phyloP scores from a whole-genome alignment of 2,797 vertebrate genomes.

The Siniperca undulata region DNA sequence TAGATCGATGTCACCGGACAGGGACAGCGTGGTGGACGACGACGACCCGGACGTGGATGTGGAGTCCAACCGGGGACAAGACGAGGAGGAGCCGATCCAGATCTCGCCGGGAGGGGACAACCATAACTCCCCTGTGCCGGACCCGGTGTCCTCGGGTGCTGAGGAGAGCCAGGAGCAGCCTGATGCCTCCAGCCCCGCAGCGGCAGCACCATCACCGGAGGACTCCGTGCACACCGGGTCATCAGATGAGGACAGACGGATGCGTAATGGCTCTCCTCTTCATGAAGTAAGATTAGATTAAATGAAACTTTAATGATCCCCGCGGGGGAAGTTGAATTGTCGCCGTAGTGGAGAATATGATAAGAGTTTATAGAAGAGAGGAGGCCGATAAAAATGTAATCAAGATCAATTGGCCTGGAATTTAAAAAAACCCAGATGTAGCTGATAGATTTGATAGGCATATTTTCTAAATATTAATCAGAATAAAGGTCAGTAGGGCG shows the following conservation, averaged over 20 bases:
- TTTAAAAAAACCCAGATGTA: neutral
- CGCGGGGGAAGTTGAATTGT: conserved; percentile 33
- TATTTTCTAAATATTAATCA: neutral
- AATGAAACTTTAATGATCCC: conserved; percentile 68
- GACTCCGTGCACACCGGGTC: conserved; percentile 67
- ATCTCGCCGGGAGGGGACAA: conserved; percentile 78
- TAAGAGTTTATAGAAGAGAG: conserved; percentile 34
- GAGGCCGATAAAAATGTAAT: conserved; percentile 42
- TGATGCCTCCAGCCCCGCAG: conserved; percentile 63
- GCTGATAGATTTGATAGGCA: neutral
- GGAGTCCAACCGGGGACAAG: conserved; percentile 90
- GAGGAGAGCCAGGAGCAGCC: conserved; percentile 75
- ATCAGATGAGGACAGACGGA: conserved; percentile 81
- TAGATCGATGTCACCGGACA: conserved; percentile 90
- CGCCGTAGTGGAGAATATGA: conserved; percentile 48
- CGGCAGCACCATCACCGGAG: conserved; percentile 64
- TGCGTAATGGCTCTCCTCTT: conserved; percentile 74
- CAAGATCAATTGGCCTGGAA: conserved; percentile 28
- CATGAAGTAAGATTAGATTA: conserved; percentile 80
- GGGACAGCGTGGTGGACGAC: conserved; percentile 86
- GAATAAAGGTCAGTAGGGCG: neutral
- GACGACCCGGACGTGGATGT: conserved; percentile 93
- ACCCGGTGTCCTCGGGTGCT: conserved; percentile 63
- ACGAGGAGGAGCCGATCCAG: conserved; percentile 88
- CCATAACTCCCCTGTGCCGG: conserved; percentile 72